Percentiles rank a stretch among this genome's conserved stretches.
Evolutionary conservation across 1,140 invertebrate species (phyloP).

Genomic region (Magallana angulata): DNA sequence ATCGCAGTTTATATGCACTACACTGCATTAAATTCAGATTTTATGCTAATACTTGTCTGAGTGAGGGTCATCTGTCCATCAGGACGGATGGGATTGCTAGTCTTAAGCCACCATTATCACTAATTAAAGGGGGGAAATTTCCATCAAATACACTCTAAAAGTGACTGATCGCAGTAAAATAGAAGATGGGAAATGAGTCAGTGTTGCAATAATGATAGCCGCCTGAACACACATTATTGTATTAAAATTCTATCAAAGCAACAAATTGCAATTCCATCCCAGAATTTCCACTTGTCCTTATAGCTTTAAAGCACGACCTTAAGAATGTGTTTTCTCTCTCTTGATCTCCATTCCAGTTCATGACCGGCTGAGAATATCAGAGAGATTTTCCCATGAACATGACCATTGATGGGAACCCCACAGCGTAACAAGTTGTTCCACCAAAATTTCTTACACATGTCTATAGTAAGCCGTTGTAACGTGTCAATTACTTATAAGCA

Average conservation of each 20-base stretch:
- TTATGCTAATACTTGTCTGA: conserved; percentile 26
- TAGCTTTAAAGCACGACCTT: too few relatives aligned
- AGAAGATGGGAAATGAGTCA: conserved; percentile 9
- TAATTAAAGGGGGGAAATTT: conserved; percentile 1
- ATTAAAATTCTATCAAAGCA: conserved; percentile 11
- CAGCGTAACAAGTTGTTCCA: neutral
- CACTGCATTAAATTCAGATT: conserved; percentile 28
- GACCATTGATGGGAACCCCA: neutral
- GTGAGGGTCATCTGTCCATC: conserved; percentile 20
- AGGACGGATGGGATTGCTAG: neutral
- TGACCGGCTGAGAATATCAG: neutral
- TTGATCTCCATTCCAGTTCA: too few relatives aligned
- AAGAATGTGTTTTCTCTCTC: too few relatives aligned
- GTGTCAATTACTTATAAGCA: neutral
- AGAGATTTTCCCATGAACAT: neutral
- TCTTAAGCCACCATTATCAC: neutral
- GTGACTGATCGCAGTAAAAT: neutral
- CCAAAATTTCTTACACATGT: neutral
- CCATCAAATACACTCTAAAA: conserved; percentile 13
- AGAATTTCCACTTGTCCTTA: too few relatives aligned
- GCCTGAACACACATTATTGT: neutral
- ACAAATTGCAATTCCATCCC: conserved; percentile 16
- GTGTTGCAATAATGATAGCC: neutral
- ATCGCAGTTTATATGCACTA: neutral
- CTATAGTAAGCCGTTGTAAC: neutral